phyloP scores from a whole-genome alignment of 2,797 vertebrate species.

The Enteromius fasciolatus region DNA sequence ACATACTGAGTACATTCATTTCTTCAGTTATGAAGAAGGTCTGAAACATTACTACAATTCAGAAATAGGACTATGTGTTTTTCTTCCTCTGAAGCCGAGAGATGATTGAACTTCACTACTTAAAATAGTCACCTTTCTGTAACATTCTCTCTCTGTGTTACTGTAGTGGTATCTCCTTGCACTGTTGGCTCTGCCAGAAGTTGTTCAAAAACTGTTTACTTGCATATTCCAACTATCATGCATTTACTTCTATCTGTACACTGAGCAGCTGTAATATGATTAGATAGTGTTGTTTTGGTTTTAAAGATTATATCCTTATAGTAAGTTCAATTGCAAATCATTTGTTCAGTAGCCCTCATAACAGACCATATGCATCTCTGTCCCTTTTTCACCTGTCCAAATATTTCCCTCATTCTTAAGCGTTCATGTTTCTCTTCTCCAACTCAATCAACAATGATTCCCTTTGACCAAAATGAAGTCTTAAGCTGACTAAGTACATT shows the following conservation, averaged over 20 bases:
- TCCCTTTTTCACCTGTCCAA: slow-evolving; percentile 21
- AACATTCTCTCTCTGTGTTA: slow-evolving; percentile 8
- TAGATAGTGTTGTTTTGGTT: neutral
- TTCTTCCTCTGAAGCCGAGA: slow-evolving; percentile 9
- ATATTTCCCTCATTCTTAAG: slow-evolving; percentile 2
- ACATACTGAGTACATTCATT: slow-evolving; percentile 32
- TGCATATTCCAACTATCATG: slow-evolving; percentile 45
- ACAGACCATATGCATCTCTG: neutral
- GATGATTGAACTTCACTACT: neutral
- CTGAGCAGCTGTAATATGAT: slow-evolving; percentile 29
- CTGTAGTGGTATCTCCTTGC: slow-evolving; percentile 5
- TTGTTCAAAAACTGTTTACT: slow-evolving; percentile 43
- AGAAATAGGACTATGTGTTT: slow-evolving; percentile 45
- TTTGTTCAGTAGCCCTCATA: slow-evolving; percentile 16
- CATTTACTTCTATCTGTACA: slow-evolving; percentile 20
- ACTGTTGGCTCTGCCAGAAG: slow-evolving; percentile 31
- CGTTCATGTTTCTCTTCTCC: slow-evolving; percentile 36
- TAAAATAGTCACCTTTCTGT: slow-evolving; percentile 12
- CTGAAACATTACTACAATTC: slow-evolving; percentile 43
- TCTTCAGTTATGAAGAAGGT: slow-evolving; percentile 33
- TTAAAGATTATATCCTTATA: neutral
- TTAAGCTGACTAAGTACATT: neutral
- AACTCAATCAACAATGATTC: slow-evolving; percentile 28
- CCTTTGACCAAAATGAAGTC: slow-evolving; percentile 24
- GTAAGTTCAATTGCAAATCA: neutral